Base-by-base conservation (phyloP, 1,140 invertebrate genomes). In the Augochlora pura region DNA sequence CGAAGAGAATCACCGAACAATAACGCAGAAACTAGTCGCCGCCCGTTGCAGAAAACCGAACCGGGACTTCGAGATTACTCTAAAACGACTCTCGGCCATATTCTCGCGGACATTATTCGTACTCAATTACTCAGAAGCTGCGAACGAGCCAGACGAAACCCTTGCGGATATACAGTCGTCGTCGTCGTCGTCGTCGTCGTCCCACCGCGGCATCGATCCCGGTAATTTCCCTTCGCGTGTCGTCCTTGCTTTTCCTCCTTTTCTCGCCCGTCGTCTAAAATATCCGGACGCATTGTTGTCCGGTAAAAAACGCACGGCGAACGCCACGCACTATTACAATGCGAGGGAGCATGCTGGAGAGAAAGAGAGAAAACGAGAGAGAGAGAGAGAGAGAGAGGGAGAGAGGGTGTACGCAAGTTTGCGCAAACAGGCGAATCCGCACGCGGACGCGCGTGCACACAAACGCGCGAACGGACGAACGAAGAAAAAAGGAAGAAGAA, bases 221-320 rank as follows among this genome's bases (percentile, higher is more conserved):
- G 46, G 64, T 78, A 81, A 81, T 81, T 49, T 63, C 62, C 71
- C 42, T 27, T 25, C 42, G 32, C 21, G 42, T 46, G 57, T 7
- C 70, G 16, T 63, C 52, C 64, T 25, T 66, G 46, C 49, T 12
- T 32, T 72, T 23, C 25, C 54, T 57, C 27, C 54, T 57, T n/a
- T 75, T 69, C 49, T 63, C 68, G 39, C 23, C 62, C 60, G 64
- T 67, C 75, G 46, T 80, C 66, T 80, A 78, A 84, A 84, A 74
- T 77, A 81, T 57, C 68, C 77, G 23, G 32, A 1, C 23, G 60
- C 68, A 82, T 80, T 82, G 80, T 88, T 75, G 66, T 38, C 57
- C 32, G 63, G 63, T 80, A 75, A 81, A n/a, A 82, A 76, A 85
- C 39, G 66, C 49, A 81, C 46, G 52, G 27, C 67, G 57, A 72